These are phyloP conservation scores for Pyrgus malvae DNA, from an alignment of 2,888 invertebrate genomes.

Conservation along the genomic window DNA sequence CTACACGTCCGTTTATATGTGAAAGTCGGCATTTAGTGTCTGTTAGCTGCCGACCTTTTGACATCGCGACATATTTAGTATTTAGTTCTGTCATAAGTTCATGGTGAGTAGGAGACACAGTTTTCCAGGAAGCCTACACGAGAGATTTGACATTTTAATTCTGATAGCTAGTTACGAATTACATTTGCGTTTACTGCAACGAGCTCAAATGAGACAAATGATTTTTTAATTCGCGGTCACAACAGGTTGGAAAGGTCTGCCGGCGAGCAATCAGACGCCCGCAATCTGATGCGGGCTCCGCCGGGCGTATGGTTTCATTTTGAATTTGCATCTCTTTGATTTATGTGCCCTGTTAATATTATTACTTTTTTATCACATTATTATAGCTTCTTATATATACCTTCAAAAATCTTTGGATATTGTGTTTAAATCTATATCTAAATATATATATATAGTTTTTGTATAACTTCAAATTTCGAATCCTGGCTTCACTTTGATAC, in stretches of 20 bases:
- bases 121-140: constrained; percentile 12
- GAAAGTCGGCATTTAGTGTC: constrained; percentile 20
- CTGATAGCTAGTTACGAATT: constrained; percentile 10
- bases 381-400: no score
- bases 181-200: constrained; percentile 6
- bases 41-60: constrained; percentile 13
- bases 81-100: constrained; percentile 19
- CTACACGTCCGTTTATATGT: not conserved
- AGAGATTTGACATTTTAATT: constrained; percentile 25
- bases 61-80: constrained; percentile 12
- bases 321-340: no score
- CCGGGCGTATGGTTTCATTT: not conserved
- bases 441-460: no score
- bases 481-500: no score
- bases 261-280: not conserved
- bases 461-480: no score
- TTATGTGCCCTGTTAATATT: no score
- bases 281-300: not conserved
- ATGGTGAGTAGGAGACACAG: constrained; percentile 3
- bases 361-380: no score
- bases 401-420: no score
- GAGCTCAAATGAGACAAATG: constrained; percentile 6
- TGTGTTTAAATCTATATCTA: no score
- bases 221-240: constrained; percentile 10
- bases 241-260: constrained; percentile 6